Evolutionary conservation across 2,113 vertebrate genomes (phyloP).

Genomic region (Parus major): DNA sequence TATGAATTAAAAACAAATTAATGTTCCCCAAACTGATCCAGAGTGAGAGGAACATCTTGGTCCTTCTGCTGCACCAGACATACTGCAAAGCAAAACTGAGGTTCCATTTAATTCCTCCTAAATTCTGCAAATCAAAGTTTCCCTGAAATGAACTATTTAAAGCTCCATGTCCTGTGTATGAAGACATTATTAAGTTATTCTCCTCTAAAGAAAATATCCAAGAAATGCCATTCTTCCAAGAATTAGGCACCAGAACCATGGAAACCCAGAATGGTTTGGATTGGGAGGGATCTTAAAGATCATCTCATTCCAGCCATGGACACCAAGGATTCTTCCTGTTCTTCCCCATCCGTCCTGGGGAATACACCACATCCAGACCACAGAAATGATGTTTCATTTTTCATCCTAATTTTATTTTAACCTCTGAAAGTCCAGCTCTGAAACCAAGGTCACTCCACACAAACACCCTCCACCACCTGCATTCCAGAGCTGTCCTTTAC

Average conservation of each 20-base stretch:
- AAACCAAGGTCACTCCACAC: neutral
- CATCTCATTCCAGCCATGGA: neutral
- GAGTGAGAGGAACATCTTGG: neutral
- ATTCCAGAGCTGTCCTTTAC: neutral
- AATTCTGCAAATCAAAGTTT: neutral
- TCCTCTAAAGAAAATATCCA: neutral
- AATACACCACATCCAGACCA: neutral
- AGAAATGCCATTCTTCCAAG: neutral
- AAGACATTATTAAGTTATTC: neutral
- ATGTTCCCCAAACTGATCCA: neutral
- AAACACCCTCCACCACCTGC: accelerated
- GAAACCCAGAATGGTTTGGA: neutral
- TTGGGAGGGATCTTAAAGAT: neutral
- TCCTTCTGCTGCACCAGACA: neutral
- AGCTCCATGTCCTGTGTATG: neutral
- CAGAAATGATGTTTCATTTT: neutral
- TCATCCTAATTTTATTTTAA: neutral
- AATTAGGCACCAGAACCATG: neutral
- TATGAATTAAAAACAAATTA: neutral
- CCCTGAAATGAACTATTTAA: neutral
- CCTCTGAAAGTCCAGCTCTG: neutral
- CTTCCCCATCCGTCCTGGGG: neutral
- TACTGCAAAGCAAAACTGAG: neutral
- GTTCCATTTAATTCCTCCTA: neutral
- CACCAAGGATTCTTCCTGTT: neutral